Evolutionary conservation across 2,113 vertebrate species (phyloP).

Genomic region (Sinocyclocheilus rhinocerous): DNA sequence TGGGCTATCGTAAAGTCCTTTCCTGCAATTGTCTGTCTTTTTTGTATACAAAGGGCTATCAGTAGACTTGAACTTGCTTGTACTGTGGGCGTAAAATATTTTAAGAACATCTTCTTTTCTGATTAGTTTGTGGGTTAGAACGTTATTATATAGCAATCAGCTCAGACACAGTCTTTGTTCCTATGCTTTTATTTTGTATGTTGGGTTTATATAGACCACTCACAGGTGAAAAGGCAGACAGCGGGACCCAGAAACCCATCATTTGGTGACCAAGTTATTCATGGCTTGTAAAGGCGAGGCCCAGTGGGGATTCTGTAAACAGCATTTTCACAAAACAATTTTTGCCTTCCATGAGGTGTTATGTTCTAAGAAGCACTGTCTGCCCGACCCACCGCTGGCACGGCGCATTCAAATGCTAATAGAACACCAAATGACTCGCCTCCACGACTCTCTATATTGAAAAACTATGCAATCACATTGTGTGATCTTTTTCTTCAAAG

Average conservation of each 20-base stretch:
- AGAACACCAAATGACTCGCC: conserved; percentile 42
- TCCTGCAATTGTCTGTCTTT: neutral
- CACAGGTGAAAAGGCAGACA: conserved; percentile 50
- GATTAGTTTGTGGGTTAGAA: neutral
- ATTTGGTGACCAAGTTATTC: conserved; percentile 57
- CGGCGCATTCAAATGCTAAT: conserved; percentile 45
- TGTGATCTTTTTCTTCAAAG: conserved; percentile 17
- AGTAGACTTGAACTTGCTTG: neutral
- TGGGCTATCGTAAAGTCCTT: neutral
- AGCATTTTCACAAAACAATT: conserved; percentile 52
- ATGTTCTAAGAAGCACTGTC: conserved; percentile 46
- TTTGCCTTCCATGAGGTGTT: conserved; percentile 38
- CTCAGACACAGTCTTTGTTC: neutral
- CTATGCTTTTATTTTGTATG: conserved; percentile 20
- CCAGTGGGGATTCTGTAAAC: conserved; percentile 47
- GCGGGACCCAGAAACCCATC: conserved; percentile 26
- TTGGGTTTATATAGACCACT: conserved; percentile 30
- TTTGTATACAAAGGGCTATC: neutral
- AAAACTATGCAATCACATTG: conserved; percentile 39
- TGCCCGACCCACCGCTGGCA: conserved; percentile 36
- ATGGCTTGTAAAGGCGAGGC: conserved; percentile 47
- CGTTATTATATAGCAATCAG: neutral
- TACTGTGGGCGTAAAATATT: neutral
- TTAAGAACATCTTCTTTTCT: neutral
- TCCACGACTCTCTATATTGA: conserved; percentile 35